A percentile compares a stretch with the other conserved stretches of the same genome.
Evolutionary conservation across 2,797 vertebrate species (phyloP).

Genomic region (Peromyscus aztecus): DNA sequence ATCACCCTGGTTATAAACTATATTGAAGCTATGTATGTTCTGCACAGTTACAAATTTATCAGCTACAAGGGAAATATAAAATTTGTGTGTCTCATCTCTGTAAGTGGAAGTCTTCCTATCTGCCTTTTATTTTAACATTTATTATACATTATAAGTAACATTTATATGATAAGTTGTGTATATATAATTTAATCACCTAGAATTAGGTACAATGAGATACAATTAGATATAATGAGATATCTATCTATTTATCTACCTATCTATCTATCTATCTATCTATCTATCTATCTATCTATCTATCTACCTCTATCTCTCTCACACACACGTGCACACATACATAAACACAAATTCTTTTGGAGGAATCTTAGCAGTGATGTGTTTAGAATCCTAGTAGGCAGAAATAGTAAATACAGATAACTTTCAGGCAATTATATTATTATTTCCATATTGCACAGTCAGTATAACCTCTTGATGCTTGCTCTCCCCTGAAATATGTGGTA

Average conservation of each 20-base stretch:
- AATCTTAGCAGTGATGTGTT: neutral
- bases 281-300: no score
- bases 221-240: no score
- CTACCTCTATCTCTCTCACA: neutral
- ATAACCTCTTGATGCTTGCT: neutral
- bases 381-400: neutral
- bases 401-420: neutral
- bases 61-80: neutral
- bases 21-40: neutral
- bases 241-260: no score
- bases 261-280: no score
- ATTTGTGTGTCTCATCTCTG: neutral
- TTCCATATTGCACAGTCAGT: neutral
- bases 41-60: neutral
- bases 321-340: neutral
- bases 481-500: neutral
- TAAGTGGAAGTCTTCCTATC: neutral
- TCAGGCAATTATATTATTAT: neutral
- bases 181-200: neutral
- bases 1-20: neutral
- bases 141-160: neutral
- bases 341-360: neutral
- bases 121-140: constrained; percentile 20
- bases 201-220: neutral
- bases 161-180: neutral